Percentiles rank a stretch among this genome's conserved stretches.
These are phyloP conservation scores for Dryobotodes eremita DNA, from an alignment of 2,888 invertebrate species.

Conservation along the genomic window DNA sequence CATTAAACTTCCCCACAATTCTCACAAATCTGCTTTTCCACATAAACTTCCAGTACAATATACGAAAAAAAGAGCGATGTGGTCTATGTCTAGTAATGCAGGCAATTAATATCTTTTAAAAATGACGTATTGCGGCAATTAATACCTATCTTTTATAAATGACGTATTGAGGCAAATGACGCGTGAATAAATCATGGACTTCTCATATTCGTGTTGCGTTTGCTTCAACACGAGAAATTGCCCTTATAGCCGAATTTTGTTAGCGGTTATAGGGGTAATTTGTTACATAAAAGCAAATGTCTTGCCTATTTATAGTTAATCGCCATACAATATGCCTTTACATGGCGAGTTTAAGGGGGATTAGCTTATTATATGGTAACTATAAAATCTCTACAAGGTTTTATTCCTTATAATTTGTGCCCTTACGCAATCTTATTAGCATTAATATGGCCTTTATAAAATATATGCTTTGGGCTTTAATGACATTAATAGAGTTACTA, in stretches of 20 bases:
- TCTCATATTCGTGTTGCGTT: too few relatives aligned
- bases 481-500: background rate
- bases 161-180: too few relatives aligned
- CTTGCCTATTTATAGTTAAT: background rate
- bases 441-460: background rate
- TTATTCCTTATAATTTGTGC: constrained; percentile 1
- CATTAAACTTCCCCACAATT: background rate
- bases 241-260: constrained; percentile 1
- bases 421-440: background rate
- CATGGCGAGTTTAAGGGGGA: background rate
- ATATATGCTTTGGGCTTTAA: background rate
- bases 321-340: constrained; percentile 3
- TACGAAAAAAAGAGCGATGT: too few relatives aligned
- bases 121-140: too few relatives aligned
- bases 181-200: too few relatives aligned
- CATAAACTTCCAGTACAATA: too few relatives aligned
- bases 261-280: background rate
- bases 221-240: background rate
- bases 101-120: too few relatives aligned
- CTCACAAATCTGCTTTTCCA: too few relatives aligned
- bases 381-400: constrained; percentile 1
- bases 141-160: too few relatives aligned
- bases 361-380: background rate
- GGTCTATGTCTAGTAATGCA: too few relatives aligned
- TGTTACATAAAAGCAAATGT: background rate